phyloP scores from a whole-genome alignment of 1,140 invertebrate species.

The Lerema accius region DNA sequence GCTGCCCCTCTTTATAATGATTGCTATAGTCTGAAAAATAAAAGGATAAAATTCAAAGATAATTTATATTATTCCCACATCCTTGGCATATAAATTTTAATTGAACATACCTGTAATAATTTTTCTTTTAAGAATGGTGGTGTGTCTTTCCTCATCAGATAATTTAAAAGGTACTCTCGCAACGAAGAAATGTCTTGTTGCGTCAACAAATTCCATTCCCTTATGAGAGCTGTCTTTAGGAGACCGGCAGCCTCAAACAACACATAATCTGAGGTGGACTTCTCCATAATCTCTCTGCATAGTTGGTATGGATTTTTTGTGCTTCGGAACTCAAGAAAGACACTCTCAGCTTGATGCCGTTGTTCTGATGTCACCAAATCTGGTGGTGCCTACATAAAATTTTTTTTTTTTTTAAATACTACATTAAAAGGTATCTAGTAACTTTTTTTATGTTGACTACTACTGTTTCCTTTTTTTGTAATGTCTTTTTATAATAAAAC shows the following conservation, averaged over 20 bases:
- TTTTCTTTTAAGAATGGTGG: constrained; percentile 86
- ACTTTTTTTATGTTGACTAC: no score
- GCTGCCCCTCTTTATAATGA: constrained; percentile 92
- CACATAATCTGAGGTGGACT: constrained; percentile 90
- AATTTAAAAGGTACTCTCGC: constrained; percentile 91
- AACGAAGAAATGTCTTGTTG: constrained; percentile 87
- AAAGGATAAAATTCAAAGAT: constrained; percentile 1
- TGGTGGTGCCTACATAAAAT: constrained; percentile 88
- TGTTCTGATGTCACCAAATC: constrained; percentile 90
- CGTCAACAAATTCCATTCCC: constrained; percentile 90
- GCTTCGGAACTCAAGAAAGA: constrained; percentile 92
- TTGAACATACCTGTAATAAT: constrained; percentile 86
- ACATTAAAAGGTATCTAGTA: no score
- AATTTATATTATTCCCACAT: neutral
- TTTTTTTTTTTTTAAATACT: constrained; percentile 68
- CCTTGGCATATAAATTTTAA: no score
- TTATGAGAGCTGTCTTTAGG: constrained; percentile 91
- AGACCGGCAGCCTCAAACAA: constrained; percentile 93
- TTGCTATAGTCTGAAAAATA: constrained; percentile 89
- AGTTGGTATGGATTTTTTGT: constrained; percentile 91
- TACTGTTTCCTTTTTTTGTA: no score
- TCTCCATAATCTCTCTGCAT: constrained; percentile 92
- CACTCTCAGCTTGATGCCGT: constrained; percentile 89
- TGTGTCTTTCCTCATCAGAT: constrained; percentile 86
- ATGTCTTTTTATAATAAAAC: no score